These are phyloP conservation scores for Halictus ligatus DNA, from an alignment of 2,888 invertebrate species.

Conservation along the genomic window DNA sequence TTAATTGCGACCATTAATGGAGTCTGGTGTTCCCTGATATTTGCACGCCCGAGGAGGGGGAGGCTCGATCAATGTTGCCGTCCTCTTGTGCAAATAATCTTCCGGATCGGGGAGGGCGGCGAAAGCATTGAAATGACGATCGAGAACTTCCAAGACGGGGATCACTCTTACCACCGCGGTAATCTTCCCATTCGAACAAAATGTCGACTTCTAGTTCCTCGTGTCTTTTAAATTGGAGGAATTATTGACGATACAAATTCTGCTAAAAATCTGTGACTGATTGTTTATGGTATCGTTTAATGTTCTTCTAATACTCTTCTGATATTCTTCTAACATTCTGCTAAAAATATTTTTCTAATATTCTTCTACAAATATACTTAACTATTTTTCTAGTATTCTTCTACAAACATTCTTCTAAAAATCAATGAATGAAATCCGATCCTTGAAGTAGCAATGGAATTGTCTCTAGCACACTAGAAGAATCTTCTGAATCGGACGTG, in stretches of 20 bases:
- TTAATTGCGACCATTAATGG: slow-evolving; percentile 32
- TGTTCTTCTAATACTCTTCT: too few species aligned
- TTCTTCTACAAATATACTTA: too few species aligned
- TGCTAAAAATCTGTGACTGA: too few species aligned
- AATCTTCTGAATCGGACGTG: too few species aligned
- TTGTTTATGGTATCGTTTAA: too few species aligned
- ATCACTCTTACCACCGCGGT: background rate
- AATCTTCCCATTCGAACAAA: background rate
- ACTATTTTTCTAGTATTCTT: too few species aligned
- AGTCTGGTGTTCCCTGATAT: background rate
- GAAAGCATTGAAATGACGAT: background rate
- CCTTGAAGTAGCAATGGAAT: too few species aligned
- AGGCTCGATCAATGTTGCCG: slow-evolving; percentile 5
- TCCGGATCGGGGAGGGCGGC: background rate
- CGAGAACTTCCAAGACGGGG: background rate
- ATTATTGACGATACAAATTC: background rate
- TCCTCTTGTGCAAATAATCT: slow-evolving; percentile 4
- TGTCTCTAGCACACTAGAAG: too few species aligned
- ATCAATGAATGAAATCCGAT: too few species aligned
- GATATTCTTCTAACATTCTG: too few species aligned
- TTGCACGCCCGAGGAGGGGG: background rate
- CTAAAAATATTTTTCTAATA: too few species aligned
- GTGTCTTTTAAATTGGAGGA: background rate
- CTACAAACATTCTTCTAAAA: too few species aligned
- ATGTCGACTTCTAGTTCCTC: background rate